Percentiles rank a stretch among this genome's conserved stretches.
phyloP scores from a whole-genome alignment of 2,113 vertebrate genomes.

The Chaenocephalus aceratus region DNA sequence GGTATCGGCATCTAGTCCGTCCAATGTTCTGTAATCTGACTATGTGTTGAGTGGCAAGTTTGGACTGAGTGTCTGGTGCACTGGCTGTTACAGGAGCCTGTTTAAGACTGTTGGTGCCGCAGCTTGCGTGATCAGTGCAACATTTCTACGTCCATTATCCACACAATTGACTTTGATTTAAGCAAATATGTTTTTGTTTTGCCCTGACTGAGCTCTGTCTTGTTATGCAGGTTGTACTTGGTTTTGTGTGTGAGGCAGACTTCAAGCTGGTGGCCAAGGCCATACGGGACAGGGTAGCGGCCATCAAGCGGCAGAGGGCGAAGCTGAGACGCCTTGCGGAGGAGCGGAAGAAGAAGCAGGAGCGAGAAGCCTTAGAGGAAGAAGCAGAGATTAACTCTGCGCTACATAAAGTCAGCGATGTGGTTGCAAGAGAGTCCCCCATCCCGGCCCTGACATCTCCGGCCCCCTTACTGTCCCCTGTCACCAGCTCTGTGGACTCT shows the following conservation, averaged over 20 bases:
- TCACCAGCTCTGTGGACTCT: constrained; percentile 77
- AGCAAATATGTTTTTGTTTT: constrained; percentile 29
- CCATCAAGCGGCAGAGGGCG: constrained; percentile 94
- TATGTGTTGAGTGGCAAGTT: constrained; percentile 68
- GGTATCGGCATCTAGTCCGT: constrained; percentile 55
- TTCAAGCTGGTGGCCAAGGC: constrained; percentile 97
- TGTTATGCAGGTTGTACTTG: constrained; percentile 89
- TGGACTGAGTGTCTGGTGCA: constrained; percentile 27
- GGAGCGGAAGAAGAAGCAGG: constrained; percentile 70
- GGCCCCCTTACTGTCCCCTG: constrained; percentile 56
- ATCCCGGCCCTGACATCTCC: constrained; percentile 37
- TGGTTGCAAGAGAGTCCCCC: constrained; percentile 46
- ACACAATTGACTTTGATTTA: neutral
- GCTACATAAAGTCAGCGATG: constrained; percentile 32
- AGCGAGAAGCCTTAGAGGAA: constrained; percentile 73
- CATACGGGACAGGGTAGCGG: constrained; percentile 90
- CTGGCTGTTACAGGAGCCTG: constrained; percentile 17
- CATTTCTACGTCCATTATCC: neutral
- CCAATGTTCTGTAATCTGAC: constrained; percentile 65
- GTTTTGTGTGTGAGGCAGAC: constrained; percentile 94
- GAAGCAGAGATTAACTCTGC: constrained; percentile 56
- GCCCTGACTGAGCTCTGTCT: constrained; percentile 10
- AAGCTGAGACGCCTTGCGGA: constrained; percentile 86
- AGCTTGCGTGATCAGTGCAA: neutral
- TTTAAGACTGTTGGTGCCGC: constrained; percentile 15